A percentile compares a stretch with the other conserved stretches of the same genome.
These are phyloP conservation scores for Eueides isabella DNA, from an alignment of 1,140 invertebrate genomes.

Conservation along the genomic window DNA sequence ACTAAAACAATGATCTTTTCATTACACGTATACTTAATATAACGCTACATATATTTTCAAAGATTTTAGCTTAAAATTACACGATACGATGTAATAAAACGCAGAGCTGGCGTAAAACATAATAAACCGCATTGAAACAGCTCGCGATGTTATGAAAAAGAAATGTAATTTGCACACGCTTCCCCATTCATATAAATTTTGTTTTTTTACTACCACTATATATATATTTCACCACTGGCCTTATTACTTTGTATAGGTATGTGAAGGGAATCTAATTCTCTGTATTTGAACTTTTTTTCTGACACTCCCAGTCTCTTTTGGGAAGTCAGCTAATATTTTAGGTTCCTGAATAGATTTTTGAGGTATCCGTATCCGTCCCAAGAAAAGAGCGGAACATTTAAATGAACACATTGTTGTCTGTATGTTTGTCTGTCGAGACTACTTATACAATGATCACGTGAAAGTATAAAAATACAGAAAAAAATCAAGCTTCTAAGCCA, in stretches of 20 bases:
- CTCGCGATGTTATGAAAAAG: not conserved
- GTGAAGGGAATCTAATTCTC: not conserved
- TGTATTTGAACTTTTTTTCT: no score
- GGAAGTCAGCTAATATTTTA: no score
- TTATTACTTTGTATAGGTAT: not conserved
- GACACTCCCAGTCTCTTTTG: no score
- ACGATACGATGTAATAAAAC: not conserved
- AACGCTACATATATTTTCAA: not conserved
- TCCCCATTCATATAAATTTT: conserved; percentile 3
- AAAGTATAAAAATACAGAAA: no score
- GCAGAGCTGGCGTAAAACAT: not conserved
- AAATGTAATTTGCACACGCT: conserved; percentile 13
- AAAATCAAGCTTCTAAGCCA: no score
- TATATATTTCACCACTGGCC: not conserved
- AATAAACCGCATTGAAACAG: conserved; percentile 11
- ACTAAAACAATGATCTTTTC: not conserved
- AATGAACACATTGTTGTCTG: no score
- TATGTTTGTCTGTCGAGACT: no score
- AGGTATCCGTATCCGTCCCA: no score
- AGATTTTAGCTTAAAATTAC: conserved; percentile 10
- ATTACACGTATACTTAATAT: not conserved
- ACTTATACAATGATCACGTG: no score
- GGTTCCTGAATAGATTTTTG: no score
- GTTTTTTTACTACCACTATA: not conserved
- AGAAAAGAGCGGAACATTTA: no score